Percentiles rank a stretch among this genome's conserved stretches.
Conservation (phyloP, 2,797 vertebrate species). For the Distichodus sexfasciatus region DNA sequence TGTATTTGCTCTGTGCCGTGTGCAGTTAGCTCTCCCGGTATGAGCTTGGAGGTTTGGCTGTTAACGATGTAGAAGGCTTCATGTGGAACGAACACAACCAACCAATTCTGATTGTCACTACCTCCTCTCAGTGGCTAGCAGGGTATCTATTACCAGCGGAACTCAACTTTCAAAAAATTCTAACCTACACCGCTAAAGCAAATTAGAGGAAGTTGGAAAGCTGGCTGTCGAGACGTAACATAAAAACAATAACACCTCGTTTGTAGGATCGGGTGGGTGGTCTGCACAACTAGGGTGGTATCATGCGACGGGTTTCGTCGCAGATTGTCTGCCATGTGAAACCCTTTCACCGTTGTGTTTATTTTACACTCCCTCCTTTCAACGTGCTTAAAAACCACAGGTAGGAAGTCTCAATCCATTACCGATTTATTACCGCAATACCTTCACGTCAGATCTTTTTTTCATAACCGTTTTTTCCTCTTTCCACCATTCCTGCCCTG, state of each 20-base stretch:
- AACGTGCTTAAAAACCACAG: constrained; percentile 46
- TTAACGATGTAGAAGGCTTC: constrained; percentile 5
- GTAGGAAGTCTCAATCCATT: constrained; percentile 50
- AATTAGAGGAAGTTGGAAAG: constrained; percentile 41
- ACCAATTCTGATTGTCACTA: constrained; percentile 52
- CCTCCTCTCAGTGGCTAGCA: constrained; percentile 4
- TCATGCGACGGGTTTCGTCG: constrained; percentile 48
- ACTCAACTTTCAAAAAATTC: constrained; percentile 39
- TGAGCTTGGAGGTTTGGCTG: background rate
- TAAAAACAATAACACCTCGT: constrained; percentile 51
- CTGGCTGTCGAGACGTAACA: constrained; percentile 45
- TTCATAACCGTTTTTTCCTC: constrained; percentile 49
- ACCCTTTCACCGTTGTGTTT: constrained; percentile 44
- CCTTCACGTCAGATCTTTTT: constrained; percentile 41
- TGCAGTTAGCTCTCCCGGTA: background rate
- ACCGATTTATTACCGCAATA: constrained; percentile 63
- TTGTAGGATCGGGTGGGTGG: constrained; percentile 61
- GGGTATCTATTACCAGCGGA: constrained; percentile 11
- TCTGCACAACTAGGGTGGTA: constrained; percentile 56
- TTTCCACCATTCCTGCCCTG: constrained; percentile 3
- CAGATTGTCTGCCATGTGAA: constrained; percentile 42
- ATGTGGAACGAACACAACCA: constrained; percentile 38
- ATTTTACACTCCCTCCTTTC: constrained; percentile 55
- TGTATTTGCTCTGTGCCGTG: too few relatives aligned
- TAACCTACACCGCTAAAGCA: constrained; percentile 39